Conservation (phyloP, 2,888 invertebrate genomes). For the Cetonia aurata region DNA sequence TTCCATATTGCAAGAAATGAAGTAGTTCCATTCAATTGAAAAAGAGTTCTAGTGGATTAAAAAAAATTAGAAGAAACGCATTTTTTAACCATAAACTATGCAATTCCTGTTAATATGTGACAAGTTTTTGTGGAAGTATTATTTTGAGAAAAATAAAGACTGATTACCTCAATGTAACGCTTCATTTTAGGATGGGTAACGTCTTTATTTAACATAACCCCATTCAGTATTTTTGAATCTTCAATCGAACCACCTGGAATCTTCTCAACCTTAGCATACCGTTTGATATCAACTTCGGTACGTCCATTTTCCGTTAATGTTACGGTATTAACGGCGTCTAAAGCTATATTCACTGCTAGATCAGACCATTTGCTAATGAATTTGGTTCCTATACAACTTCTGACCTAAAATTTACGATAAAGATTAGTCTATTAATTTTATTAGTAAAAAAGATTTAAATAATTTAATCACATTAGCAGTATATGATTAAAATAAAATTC, state of each 20-base stretch:
- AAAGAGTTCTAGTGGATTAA: too few species aligned
- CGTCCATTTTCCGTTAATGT: slow-evolving; percentile 89
- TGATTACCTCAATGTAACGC: slow-evolving; percentile 77
- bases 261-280: slow-evolving; percentile 95
- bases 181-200: slow-evolving; percentile 98
- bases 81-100: too few species aligned
- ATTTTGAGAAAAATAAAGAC: neutral
- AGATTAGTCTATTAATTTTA: slow-evolving; percentile 52
- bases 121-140: neutral
- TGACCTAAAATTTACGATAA: slow-evolving; percentile 70
- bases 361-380: slow-evolving; percentile 97
- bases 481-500: neutral
- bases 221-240: slow-evolving; percentile 91
- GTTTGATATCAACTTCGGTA: slow-evolving; percentile 96
- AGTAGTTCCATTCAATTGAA: too few species aligned
- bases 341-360: slow-evolving; percentile 93
- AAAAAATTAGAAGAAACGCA: too few species aligned
- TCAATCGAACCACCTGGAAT: slow-evolving; percentile 97
- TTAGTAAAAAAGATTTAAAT: neutral
- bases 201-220: slow-evolving; percentile 99
- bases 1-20: too few species aligned
- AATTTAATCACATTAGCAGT: neutral
- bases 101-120: too few species aligned
- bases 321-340: slow-evolving; percentile 95
- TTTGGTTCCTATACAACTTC: slow-evolving; percentile 97